Percentiles rank a stretch among this genome's conserved stretches.
These are phyloP conservation scores for Brachionus koreanus DNA, from an alignment of 1,140 invertebrate species.

Conservation along the genomic window DNA sequence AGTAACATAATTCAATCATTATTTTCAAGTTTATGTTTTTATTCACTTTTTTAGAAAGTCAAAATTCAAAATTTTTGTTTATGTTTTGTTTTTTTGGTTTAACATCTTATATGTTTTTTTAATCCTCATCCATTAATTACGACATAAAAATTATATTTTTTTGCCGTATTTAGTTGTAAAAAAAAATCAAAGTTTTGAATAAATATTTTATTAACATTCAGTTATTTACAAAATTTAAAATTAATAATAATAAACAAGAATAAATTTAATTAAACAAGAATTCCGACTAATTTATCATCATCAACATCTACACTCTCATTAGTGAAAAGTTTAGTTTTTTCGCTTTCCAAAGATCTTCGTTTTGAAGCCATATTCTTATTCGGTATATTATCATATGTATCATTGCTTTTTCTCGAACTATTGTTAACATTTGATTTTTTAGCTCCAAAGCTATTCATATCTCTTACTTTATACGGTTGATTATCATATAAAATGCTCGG, in stretches of 20 bases:
- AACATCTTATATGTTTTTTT: too few relatives aligned
- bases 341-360: neutral
- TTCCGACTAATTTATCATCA: constrained; percentile 37
- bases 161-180: too few relatives aligned
- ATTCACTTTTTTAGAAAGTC: too few relatives aligned
- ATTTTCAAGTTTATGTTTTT: too few relatives aligned
- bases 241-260: neutral
- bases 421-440: neutral
- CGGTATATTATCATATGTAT: constrained; percentile 8
- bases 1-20: too few relatives aligned
- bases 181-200: too few relatives aligned
- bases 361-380: neutral
- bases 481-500: neutral
- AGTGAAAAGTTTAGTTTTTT: neutral
- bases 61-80: too few relatives aligned
- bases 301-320: constrained; percentile 13
- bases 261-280: constrained; percentile 25
- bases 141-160: too few relatives aligned
- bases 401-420: neutral
- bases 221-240: neutral
- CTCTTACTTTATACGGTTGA: constrained; percentile 8
- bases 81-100: too few relatives aligned
- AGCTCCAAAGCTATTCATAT: constrained; percentile 1
- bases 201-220: constrained; percentile 19
- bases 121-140: too few relatives aligned